Base-by-base conservation (phyloP, 37 sponge, comb jelly and placozoan species). In the Ephydatia muelleri region DNA sequence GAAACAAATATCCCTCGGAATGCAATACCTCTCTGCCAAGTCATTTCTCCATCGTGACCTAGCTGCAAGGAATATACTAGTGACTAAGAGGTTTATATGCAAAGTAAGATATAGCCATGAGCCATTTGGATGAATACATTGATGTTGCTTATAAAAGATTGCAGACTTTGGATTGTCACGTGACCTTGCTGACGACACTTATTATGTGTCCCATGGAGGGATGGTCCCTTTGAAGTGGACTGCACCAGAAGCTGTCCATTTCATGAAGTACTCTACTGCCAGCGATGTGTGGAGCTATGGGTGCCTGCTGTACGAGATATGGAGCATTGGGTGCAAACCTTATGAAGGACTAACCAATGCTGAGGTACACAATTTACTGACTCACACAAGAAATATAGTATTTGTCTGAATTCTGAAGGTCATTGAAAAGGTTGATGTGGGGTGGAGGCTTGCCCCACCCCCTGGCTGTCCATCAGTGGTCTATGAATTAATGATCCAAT, bases 11-110 rank as follows among this genome's bases (percentile, higher is more conserved):
- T 14, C 57, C 19, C 19, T 47, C 16, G 79, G 79, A 67, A 77
- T 77, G 79, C 30, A 37, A 31, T 77, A 77, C 19, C 79, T 77
- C 14, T 5, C 40, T 5, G 47, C 34, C 38, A 77, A 77, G 65
- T 37, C 69, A 8, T 77, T 77, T 23, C 69, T 77, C 1, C 79
- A 77, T 22, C 38, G 79, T 47, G 79, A 57, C 57, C 57, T 57
- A 57, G 57, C 57, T 57, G 57, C 57, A 57, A 4, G 57, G 16
- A 57, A 57, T 11, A 57, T 57, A 57, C 16, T 57, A 57, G 57
- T 57, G 57, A 16, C 57, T 1, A 57, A 57, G 57, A 14, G 19
- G 57, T 14, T 57, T 57, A 14, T 57, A 57, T 57, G 57, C 16
- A 57, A 57, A 14, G 57, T 57, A 57, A 43, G 43, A 3, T 43